Conservation (phyloP, 1,140 invertebrate species). For the Drosophila cardini region DNA sequence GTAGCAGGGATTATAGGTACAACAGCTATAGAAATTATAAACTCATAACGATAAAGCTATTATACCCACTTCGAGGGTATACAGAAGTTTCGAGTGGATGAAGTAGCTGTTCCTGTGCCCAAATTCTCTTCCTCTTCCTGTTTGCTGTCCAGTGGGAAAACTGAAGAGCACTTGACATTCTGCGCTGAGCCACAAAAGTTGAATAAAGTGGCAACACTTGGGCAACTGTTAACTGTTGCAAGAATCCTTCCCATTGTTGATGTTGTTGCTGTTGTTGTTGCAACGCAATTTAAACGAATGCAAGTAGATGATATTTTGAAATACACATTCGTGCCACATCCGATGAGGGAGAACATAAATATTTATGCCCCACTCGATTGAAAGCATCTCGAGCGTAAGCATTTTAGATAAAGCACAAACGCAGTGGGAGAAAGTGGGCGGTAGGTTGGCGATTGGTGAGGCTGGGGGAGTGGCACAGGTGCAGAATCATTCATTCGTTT, state of each 20-base stretch:
- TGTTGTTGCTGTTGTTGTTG: slow-evolving; percentile 28
- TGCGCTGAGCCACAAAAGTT: slow-evolving; percentile 39
- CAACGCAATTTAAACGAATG: slow-evolving; percentile 4
- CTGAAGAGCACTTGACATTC: slow-evolving; percentile 73
- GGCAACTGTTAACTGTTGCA: slow-evolving; percentile 65
- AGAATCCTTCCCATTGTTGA: slow-evolving; percentile 29
- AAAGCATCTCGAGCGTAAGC: slow-evolving; percentile 82
- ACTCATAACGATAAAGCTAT: slow-evolving; percentile 6
- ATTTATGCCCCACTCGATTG: slow-evolving; percentile 78
- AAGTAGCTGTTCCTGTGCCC: slow-evolving; percentile 40
- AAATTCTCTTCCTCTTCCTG: slow-evolving; percentile 46
- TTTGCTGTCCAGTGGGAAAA: slow-evolving; percentile 34
- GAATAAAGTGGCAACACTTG: slow-evolving; percentile 45
- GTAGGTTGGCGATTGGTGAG: slow-evolving; percentile 28
- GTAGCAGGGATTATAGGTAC: too few species aligned
- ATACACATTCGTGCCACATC: slow-evolving; percentile 37
- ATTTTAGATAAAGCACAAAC: slow-evolving; percentile 80
- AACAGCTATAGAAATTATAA: too few species aligned
- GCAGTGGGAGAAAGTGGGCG: slow-evolving; percentile 1
- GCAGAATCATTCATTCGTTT: slow-evolving; percentile 18
- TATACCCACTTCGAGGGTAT: slow-evolving; percentile 15
- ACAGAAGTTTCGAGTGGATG: neutral
- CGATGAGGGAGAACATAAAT: slow-evolving; percentile 58
- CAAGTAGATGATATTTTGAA: slow-evolving; percentile 25
- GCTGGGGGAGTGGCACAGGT: slow-evolving; percentile 4